A percentile compares a stretch with the other conserved stretches of the same genome.
phyloP scores from a whole-genome alignment of 2,797 vertebrate genomes.

The Poliocrania exsul region DNA sequence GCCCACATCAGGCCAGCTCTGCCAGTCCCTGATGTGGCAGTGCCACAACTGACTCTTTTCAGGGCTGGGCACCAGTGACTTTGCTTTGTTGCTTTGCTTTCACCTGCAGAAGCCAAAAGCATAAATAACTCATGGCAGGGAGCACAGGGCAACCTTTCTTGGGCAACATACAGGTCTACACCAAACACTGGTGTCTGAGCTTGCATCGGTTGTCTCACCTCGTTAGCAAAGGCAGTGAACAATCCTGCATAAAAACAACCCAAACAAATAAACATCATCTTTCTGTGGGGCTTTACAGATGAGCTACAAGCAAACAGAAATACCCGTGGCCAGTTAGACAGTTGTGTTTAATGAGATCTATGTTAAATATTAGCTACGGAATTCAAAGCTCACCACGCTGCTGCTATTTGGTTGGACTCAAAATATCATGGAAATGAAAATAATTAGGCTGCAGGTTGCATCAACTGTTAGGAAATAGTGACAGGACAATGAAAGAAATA shows the following conservation, averaged over 20 bases:
- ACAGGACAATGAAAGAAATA: background rate
- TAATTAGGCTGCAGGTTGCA: background rate
- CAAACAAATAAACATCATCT: background rate
- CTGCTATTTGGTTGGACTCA: background rate
- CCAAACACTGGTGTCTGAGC: background rate
- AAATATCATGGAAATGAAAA: background rate
- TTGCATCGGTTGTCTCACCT: background rate
- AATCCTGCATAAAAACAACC: background rate
- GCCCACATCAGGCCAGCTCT: background rate
- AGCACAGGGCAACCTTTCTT: background rate
- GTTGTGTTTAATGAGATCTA: background rate
- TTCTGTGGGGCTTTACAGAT: background rate
- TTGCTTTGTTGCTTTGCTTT: background rate
- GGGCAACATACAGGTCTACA: background rate
- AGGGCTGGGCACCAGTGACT: background rate
- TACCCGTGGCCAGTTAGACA: background rate
- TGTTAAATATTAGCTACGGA: background rate
- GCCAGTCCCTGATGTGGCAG: background rate
- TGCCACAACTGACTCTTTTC: background rate
- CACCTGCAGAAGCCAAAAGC: background rate
- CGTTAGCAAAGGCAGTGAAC: background rate
- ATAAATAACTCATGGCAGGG: rapidly evolving
- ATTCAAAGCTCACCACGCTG: background rate
- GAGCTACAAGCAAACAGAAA: background rate
- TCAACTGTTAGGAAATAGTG: background rate